Evolutionary conservation across 1,140 invertebrate genomes (phyloP).

Genomic region (Papilio dardanus): DNA sequence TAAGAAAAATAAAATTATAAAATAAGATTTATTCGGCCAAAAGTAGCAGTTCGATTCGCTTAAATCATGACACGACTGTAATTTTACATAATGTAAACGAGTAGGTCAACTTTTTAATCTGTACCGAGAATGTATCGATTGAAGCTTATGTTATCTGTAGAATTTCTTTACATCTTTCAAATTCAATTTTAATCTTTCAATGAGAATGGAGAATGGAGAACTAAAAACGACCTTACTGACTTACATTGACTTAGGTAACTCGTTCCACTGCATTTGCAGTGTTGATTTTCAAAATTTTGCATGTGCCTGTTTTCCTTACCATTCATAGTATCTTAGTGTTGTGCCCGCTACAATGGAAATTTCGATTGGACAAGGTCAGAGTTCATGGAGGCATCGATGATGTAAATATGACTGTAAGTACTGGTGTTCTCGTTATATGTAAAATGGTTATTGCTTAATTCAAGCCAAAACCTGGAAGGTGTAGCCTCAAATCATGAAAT

Average conservation of each 20-base stretch:
- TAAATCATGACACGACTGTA: no score
- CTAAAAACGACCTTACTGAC: conserved; percentile 36
- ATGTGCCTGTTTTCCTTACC: conserved; percentile 2
- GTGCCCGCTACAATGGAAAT: conserved; percentile 17
- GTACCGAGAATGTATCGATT: neutral
- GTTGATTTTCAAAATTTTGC: conserved; percentile 21
- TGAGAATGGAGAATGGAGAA: conserved; percentile 31
- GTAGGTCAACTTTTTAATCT: neutral
- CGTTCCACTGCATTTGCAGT: conserved; percentile 35
- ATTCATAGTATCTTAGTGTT: conserved; percentile 13
- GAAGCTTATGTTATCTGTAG: conserved; percentile 24
- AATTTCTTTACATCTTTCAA: conserved; percentile 25
- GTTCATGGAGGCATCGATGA: conserved; percentile 57
- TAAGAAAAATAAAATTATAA: no score
- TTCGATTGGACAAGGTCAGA: conserved; percentile 58
- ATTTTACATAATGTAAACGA: no score
- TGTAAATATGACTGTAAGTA: conserved; percentile 71
- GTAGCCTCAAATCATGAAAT: neutral
- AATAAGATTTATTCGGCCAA: no score
- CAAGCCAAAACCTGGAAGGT: neutral
- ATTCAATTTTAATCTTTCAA: conserved; percentile 12
- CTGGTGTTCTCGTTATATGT: conserved; percentile 8
- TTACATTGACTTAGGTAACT: conserved; percentile 25
- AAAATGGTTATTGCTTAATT: conserved; percentile 19
- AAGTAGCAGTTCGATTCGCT: no score